These are phyloP conservation scores for Bos javanicus DNA, from an alignment of 2,113 vertebrate genomes.

Conservation along the genomic window DNA sequence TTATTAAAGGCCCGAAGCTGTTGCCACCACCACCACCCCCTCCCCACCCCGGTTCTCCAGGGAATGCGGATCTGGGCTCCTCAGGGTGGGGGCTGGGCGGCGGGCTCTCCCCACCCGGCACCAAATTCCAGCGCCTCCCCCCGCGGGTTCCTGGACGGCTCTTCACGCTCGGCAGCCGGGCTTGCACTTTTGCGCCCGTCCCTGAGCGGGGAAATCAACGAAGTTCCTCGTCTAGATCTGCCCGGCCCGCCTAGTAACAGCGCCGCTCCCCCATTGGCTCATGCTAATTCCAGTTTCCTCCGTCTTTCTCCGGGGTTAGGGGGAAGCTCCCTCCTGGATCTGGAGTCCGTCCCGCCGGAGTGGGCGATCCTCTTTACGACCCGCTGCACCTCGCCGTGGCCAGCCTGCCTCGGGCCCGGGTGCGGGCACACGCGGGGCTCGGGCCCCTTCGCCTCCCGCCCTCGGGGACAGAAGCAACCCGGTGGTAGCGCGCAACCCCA, in stretches of 20 bases:
- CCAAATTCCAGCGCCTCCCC: constrained; percentile 64
- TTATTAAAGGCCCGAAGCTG: not conserved
- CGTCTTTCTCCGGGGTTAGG: constrained; percentile 68
- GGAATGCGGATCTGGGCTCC: not conserved
- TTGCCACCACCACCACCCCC: too few relatives aligned
- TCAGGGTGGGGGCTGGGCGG: not conserved
- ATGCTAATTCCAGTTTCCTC: constrained; percentile 85
- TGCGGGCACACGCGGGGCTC: not conserved
- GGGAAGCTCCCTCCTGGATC: constrained; percentile 66
- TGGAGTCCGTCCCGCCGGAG: constrained; percentile 54
- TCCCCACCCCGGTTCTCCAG: not conserved
- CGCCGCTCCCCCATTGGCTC: constrained; percentile 87
- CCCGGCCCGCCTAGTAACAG: constrained; percentile 91
- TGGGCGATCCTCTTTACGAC: constrained; percentile 65
- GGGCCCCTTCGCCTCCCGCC: not conserved
- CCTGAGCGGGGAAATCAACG: constrained; percentile 64
- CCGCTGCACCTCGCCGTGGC: constrained; percentile 58
- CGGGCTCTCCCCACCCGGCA: not conserved
- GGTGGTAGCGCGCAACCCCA: constrained; percentile 49
- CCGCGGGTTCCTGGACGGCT: constrained; percentile 62
- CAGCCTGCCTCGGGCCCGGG: not conserved
- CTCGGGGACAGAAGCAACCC: not conserved
- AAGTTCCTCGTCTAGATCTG: constrained; percentile 84
- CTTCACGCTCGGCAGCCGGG: constrained; percentile 54
- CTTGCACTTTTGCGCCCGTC: constrained; percentile 69